Evolutionary conservation across 2,888 invertebrate genomes (phyloP).

Genomic region (Erebia ligea): DNA sequence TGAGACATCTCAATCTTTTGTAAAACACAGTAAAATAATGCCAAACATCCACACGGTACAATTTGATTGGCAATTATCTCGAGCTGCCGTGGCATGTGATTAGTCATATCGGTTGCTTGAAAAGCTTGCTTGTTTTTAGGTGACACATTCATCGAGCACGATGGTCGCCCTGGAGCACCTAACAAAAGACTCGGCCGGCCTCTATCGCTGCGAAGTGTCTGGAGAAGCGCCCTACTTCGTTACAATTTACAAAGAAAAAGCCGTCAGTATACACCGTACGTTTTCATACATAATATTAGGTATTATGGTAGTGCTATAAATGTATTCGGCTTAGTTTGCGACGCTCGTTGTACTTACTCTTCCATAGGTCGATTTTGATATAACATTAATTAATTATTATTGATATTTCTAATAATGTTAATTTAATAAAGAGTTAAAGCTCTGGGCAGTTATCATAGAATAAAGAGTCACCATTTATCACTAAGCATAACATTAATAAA

Average conservation of each 20-base stretch:
- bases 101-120: too few relatives aligned
- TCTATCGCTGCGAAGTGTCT: conserved; percentile 81
- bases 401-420: too few relatives aligned
- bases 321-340: not conserved
- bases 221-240: conserved; percentile 81
- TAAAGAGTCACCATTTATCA: too few relatives aligned
- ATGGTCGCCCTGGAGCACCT: conserved; percentile 78
- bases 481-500: too few relatives aligned
- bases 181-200: conserved; percentile 74
- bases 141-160: conserved; percentile 84
- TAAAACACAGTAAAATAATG: too few relatives aligned
- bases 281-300: not conserved
- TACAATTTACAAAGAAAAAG: conserved; percentile 64
- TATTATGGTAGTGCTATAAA: not conserved
- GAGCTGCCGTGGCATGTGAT: too few relatives aligned
- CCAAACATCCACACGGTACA: too few relatives aligned
- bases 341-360: not conserved
- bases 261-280: conserved; percentile 78
- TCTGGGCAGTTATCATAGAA: too few relatives aligned
- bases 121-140: conserved; percentile 61
- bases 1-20: too few relatives aligned
- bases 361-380: not conserved
- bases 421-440: too few relatives aligned
- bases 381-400: too few relatives aligned
- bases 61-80: too few relatives aligned